Evolutionary conservation across 1,140 invertebrate genomes (phyloP).

Genomic region (Drosophila navojoa): DNA sequence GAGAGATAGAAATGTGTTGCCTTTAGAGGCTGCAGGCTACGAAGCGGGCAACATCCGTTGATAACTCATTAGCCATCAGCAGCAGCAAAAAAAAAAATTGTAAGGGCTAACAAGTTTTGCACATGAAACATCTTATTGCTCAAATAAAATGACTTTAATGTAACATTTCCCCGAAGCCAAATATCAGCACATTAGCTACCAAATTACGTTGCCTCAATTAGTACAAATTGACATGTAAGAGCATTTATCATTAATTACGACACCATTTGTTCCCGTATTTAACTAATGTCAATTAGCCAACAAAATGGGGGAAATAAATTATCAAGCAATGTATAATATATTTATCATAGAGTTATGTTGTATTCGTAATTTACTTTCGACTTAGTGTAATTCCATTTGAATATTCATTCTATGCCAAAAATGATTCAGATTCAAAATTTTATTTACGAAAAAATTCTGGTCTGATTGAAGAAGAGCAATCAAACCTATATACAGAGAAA

Average conservation of each 20-base stretch:
- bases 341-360: too few species aligned
- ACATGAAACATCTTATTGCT: conserved; percentile 14
- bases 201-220: neutral
- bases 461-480: too few species aligned
- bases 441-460: too few species aligned
- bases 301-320: neutral
- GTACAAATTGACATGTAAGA: neutral
- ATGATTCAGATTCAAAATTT: too few species aligned
- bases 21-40: conserved; percentile 24
- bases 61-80: conserved; percentile 48
- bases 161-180: conserved; percentile 9
- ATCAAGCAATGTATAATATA: neutral
- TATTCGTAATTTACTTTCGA: too few species aligned
- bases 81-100: neutral
- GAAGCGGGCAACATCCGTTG: conserved; percentile 44
- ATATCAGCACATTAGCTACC: conserved; percentile 1
- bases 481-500: too few species aligned
- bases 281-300: neutral
- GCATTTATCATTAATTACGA: neutral
- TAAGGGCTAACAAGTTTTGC: conserved; percentile 23
- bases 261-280: neutral
- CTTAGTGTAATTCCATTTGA: too few species aligned
- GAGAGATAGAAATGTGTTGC: conserved; percentile 3
- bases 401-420: too few species aligned
- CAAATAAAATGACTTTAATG: conserved; percentile 26